A percentile compares a stretch with the other conserved stretches of the same genome.
These are phyloP conservation scores for Sitobion miscanthi DNA, from an alignment of 1,140 invertebrate genomes.

Conservation along the genomic window DNA sequence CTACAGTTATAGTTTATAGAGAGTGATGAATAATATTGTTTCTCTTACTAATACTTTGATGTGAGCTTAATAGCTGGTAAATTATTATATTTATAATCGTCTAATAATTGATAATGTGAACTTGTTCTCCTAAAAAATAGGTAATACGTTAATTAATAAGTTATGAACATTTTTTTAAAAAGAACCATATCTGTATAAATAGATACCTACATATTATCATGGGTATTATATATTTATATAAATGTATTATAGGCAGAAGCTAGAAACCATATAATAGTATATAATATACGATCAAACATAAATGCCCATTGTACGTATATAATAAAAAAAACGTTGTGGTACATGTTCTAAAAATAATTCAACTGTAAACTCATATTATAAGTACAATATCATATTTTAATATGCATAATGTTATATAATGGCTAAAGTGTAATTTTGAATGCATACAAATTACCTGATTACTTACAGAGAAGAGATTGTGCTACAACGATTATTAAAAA, in stretches of 20 bases:
- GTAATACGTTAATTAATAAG: not conserved
- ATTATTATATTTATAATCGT: not conserved
- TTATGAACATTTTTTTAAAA: not conserved
- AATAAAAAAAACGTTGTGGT: not conserved
- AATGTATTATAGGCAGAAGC: too few relatives aligned
- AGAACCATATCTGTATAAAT: not conserved
- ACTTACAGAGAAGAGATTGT: not conserved
- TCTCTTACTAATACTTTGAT: too few relatives aligned
- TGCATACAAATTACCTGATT: not conserved
- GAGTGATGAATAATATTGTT: too few relatives aligned
- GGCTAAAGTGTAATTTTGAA: not conserved
- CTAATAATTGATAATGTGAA: not conserved
- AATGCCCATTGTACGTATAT: not conserved
- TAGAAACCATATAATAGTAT: too few relatives aligned
- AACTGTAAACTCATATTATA: not conserved
- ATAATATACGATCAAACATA: too few relatives aligned
- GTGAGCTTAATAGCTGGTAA: not conserved
- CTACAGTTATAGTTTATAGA: too few relatives aligned
- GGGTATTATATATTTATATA: too few relatives aligned
- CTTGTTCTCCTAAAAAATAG: not conserved
- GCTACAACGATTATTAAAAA: not conserved
- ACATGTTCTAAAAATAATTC: not conserved
- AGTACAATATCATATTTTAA: not conserved
- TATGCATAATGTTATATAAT: not conserved
- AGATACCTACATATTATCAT: not conserved